These are phyloP conservation scores for Tor tambroides DNA, from an alignment of 2,113 vertebrate species.

Conservation along the genomic window DNA sequence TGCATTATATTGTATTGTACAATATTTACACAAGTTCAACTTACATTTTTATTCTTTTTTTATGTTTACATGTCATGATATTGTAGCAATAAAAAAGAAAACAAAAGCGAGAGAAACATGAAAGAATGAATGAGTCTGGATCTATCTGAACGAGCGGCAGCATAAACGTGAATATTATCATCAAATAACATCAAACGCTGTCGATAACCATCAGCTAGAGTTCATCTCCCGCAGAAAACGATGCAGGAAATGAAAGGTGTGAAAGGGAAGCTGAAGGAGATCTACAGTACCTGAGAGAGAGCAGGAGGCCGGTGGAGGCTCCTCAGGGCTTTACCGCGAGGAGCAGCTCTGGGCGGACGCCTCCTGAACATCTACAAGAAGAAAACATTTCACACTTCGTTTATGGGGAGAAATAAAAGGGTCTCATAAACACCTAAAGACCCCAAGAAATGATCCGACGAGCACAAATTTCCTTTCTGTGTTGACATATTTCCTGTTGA, in stretches of 20 bases:
- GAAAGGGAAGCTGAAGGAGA: background rate
- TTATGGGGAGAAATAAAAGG: background rate
- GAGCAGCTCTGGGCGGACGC: slow-evolving; percentile 13
- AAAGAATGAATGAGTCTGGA: background rate
- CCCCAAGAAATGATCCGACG: background rate
- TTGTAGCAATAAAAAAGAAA: no score
- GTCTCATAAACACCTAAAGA: background rate
- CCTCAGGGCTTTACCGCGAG: background rate
- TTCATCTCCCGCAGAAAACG: background rate
- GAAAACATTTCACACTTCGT: background rate
- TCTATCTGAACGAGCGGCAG: background rate
- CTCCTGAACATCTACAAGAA: slow-evolving; percentile 43
- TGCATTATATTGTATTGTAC: background rate
- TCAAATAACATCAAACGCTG: background rate
- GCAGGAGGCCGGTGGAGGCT: background rate
- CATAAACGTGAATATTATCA: background rate
- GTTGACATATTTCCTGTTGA: background rate
- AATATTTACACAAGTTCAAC: background rate
- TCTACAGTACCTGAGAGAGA: slow-evolving; percentile 36
- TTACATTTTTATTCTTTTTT: background rate
- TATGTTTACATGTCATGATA: no score
- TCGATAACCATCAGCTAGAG: background rate
- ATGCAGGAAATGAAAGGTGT: background rate
- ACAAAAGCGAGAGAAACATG: background rate
- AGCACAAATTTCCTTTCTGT: background rate